These are phyloP conservation scores for Alca torda DNA, from an alignment of 2,797 vertebrate genomes.

Conservation along the genomic window DNA sequence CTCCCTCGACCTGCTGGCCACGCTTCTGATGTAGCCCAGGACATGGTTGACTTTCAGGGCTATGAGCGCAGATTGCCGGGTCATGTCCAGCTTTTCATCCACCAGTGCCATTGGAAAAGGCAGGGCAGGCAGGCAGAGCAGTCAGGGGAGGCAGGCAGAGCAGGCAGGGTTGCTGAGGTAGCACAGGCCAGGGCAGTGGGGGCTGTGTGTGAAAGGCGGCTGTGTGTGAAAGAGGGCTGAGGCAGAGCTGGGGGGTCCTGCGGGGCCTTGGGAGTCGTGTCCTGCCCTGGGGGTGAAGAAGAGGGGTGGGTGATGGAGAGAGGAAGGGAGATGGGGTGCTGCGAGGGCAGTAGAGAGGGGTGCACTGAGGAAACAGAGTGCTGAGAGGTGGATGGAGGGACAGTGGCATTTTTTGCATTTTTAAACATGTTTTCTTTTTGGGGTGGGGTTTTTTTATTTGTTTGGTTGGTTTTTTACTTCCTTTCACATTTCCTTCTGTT, in stretches of 20 bases:
- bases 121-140: not conserved
- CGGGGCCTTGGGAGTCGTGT: not conserved
- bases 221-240: not conserved
- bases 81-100: not conserved
- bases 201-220: not conserved
- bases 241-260: not conserved
- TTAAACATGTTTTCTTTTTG: not conserved
- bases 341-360: not conserved
- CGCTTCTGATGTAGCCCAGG: not conserved
- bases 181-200: not conserved
- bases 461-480: too few species aligned
- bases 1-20: not conserved
- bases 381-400: not conserved
- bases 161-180: not conserved
- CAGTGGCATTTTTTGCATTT: not conserved
- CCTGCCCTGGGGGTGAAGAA: not conserved
- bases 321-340: not conserved
- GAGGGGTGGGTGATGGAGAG: too few species aligned
- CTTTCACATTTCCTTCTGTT: not conserved
- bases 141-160: not conserved
- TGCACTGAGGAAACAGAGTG: rapidly evolving
- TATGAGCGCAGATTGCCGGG: not conserved
- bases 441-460: too few species aligned
- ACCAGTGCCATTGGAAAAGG: not conserved
- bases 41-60: not conserved